A percentile compares a stretch with the other conserved stretches of the same genome.
These are phyloP conservation scores for Apotomis capreana DNA, from an alignment of 2,888 invertebrate species.

Conservation along the genomic window DNA sequence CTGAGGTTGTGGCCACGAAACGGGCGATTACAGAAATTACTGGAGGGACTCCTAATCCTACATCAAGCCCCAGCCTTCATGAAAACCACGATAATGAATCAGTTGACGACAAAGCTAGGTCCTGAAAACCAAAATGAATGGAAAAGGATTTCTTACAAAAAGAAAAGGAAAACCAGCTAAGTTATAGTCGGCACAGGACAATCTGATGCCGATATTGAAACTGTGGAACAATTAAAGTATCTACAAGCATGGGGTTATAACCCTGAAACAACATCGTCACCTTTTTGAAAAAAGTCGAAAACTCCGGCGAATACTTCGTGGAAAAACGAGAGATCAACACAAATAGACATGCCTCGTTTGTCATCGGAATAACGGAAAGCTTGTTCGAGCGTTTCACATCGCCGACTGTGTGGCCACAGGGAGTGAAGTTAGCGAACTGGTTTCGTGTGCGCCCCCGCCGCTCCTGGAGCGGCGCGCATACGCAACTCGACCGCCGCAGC, in stretches of 20 bases:
- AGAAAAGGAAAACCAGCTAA: too few species aligned
- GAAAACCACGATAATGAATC: too few species aligned
- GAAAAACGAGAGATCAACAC: constrained; percentile 11
- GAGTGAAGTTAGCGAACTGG: constrained; percentile 8
- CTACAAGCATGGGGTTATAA: constrained; percentile 16
- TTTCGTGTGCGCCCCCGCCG: constrained; percentile 13
- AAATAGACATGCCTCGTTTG: constrained; percentile 14
- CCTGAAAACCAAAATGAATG: too few species aligned
- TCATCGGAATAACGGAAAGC: constrained; percentile 18
- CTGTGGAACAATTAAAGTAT: constrained; percentile 10
- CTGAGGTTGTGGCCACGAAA: too few species aligned
- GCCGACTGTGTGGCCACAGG: constrained; percentile 25
- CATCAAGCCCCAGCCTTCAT: too few species aligned
- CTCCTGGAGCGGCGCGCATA: not conserved
- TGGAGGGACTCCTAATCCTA: too few species aligned
- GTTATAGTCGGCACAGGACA: too few species aligned
- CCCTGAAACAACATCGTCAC: not conserved
- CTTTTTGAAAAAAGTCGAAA: constrained; percentile 15
- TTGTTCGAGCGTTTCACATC: not conserved
- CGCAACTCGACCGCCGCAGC: not conserved
- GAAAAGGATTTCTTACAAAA: too few species aligned
- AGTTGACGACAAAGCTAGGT: too few species aligned
- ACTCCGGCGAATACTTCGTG: not conserved
- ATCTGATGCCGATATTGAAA: too few species aligned
- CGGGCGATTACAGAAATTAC: too few species aligned